Conservation (phyloP, 2,797 vertebrate species). For the Gambusia yucatana region DNA sequence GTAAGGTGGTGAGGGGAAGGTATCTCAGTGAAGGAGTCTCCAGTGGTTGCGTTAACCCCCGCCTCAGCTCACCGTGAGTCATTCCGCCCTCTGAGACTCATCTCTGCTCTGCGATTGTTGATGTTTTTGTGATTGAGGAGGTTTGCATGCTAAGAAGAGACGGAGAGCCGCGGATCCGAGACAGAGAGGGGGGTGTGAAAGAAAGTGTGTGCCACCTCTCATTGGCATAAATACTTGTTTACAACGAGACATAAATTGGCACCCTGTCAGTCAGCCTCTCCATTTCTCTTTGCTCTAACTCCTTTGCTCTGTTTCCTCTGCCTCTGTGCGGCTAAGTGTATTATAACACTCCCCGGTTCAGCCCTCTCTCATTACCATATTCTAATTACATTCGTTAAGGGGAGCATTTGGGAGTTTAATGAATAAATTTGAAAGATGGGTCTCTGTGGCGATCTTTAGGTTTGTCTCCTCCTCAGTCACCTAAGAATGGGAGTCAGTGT, state of each 20-base stretch:
- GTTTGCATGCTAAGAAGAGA: conserved; percentile 55
- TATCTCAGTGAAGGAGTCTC: conserved; percentile 55
- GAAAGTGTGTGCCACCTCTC: conserved; percentile 74
- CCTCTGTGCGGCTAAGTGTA: conserved; percentile 77
- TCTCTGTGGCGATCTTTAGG: conserved; percentile 77
- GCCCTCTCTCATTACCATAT: conserved; percentile 86
- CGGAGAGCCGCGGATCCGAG: conserved; percentile 19
- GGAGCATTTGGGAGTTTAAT: conserved; percentile 82
- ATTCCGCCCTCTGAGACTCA: conserved; percentile 58
- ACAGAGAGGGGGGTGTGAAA: conserved; percentile 27
- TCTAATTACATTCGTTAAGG: conserved; percentile 85
- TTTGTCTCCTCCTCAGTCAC: conserved; percentile 69
- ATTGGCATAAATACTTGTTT: conserved; percentile 81
- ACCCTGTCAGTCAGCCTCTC: conserved; percentile 81
- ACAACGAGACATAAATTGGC: conserved; percentile 83
- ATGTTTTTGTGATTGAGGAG: conserved; percentile 68
- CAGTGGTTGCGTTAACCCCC: conserved; percentile 69
- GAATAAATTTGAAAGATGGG: conserved; percentile 82
- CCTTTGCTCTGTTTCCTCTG: conserved; percentile 57
- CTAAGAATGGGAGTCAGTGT: conserved; percentile 44
- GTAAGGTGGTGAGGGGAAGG: conserved; percentile 17
- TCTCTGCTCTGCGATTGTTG: conserved; percentile 60
- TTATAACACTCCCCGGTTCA: conserved; percentile 84
- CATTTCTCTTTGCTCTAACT: conserved; percentile 69
- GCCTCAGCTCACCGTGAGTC: conserved; percentile 63